Evolutionary conservation across 2,797 vertebrate species (phyloP).

Genomic region (Myioborus melanocephalus): DNA sequence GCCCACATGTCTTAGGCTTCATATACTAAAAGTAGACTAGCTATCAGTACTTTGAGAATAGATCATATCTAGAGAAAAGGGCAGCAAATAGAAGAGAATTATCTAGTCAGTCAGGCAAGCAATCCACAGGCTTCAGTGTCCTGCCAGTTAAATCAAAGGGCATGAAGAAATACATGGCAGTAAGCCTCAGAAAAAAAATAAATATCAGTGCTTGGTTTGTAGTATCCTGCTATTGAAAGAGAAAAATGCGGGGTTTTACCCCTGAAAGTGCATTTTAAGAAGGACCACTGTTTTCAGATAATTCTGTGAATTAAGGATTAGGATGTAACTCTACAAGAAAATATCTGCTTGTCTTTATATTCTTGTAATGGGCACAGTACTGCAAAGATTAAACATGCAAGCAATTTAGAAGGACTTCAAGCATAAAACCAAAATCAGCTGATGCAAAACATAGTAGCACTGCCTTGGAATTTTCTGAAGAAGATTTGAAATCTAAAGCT

Average conservation of each 20-base stretch:
- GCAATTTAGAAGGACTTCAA: background rate
- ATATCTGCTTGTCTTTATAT: background rate
- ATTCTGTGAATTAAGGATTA: background rate
- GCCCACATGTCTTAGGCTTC: background rate
- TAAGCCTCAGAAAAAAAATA: background rate
- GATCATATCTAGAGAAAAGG: background rate
- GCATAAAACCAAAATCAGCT: background rate
- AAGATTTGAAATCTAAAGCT: background rate
- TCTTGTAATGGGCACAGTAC: background rate
- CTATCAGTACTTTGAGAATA: background rate
- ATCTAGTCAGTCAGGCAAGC: background rate
- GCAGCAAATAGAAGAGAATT: background rate
- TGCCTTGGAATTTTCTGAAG: background rate
- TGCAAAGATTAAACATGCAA: background rate
- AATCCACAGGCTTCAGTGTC: background rate
- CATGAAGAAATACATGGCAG: background rate
- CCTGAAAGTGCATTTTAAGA: background rate
- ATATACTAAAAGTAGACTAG: background rate
- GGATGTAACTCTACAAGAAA: background rate
- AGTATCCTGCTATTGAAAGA: background rate
- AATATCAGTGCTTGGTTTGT: background rate
- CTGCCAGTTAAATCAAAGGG: background rate
- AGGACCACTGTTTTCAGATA: background rate
- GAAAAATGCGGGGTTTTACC: background rate
- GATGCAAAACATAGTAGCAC: background rate